Evolutionary conservation across 2,888 invertebrate genomes (phyloP), one percentile per base, ranked within the genome.

Genomic region (Acheta domesticus): DNA sequence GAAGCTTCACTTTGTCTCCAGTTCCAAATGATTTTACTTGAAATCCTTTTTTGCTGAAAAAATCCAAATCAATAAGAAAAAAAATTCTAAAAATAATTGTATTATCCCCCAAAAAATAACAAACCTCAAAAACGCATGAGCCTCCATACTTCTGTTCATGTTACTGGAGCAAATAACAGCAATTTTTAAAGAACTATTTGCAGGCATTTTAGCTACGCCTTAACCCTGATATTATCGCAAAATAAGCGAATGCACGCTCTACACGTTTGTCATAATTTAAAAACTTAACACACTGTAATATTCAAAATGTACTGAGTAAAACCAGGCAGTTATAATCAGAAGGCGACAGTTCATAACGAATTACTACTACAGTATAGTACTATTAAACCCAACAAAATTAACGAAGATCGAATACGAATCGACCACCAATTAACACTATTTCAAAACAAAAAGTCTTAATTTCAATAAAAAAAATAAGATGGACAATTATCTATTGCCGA

Each of bases 71-170:
- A 21, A 49, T 49, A 16, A 11, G 16, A 14, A 12, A n/a, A 21
- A 23, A 76, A n/a, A 73, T 23, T 19, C 11, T 49, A 23, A 73
- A 23, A 50, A 62, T 48, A 77, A n/a, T 19, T 11, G 19, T 49
- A 77, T 49, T 11, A 74, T 19, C 75, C 21, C 20, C 11, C 16
- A 23, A 75, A n/a, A n/a, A 19, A 73, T 73, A n/a, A 73, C 76
- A 21, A 19, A 92, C 92, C 91, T 90, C 77, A 99, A 89, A 87
- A 98, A 97, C 80, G 96, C 96, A 89, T 99, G 99, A 20, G 99
- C 99, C 89, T 99, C 99, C 99, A 99, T 99, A 85, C 98, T 98
- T 81, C 99, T 91, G 86, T 99, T 99, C 97, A 99, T 99, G 87
- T 99, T 99, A 85, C 98, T 98, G 12, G 99, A 99, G 89, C 99